phyloP scores from a whole-genome alignment of 2,888 invertebrate species.

The Germaria angustata region DNA sequence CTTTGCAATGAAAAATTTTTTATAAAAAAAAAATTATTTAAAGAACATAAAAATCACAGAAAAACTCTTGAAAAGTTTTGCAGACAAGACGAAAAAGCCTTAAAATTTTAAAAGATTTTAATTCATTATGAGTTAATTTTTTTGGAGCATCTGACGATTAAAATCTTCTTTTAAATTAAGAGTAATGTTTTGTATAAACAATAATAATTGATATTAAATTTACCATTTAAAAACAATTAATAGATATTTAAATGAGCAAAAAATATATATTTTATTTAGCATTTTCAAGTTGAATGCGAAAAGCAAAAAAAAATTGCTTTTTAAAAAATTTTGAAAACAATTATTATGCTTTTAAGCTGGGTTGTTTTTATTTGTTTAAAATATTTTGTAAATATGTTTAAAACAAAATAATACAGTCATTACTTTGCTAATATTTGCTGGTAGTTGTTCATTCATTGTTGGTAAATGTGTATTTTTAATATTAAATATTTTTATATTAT shows the following conservation, averaged over 20 bases:
- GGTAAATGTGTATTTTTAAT: neutral
- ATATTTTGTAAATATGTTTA: conserved; percentile 1
- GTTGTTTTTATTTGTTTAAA: conserved; percentile 12
- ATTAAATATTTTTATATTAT: neutral
- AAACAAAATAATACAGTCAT: conserved; percentile 29
- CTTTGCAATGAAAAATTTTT: neutral
- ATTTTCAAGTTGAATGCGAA: too few relatives aligned
- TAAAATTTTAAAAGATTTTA: too few relatives aligned
- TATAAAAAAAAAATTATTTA: too few relatives aligned
- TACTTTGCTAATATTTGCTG: neutral
- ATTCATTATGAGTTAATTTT: too few relatives aligned
- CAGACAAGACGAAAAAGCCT: neutral
- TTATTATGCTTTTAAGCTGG: neutral
- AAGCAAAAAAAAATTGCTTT: too few relatives aligned
- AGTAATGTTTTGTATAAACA: too few relatives aligned
- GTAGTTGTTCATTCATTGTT: neutral
- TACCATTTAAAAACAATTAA: too few relatives aligned
- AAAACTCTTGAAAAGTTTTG: neutral
- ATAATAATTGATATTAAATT: too few relatives aligned
- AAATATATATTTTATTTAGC: too few relatives aligned
- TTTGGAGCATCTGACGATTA: too few relatives aligned
- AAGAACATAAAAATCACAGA: neutral
- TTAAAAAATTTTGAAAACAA: neutral
- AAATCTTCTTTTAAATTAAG: too few relatives aligned
- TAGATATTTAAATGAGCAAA: too few relatives aligned